Evolutionary conservation across 2,797 vertebrate species (phyloP).

Genomic region (Silurus lanzhouensis): DNA sequence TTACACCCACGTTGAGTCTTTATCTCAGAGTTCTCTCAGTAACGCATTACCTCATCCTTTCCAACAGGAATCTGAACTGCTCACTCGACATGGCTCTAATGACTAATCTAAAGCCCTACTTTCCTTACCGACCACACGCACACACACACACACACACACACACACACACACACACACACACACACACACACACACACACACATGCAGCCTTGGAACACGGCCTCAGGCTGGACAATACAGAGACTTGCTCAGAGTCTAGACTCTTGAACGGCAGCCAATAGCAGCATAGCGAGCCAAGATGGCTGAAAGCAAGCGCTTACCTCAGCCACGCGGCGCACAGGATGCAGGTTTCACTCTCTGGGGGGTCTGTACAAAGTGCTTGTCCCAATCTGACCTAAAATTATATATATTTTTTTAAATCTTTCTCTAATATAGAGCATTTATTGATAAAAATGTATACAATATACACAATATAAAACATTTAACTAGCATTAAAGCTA

Average conservation of each 20-base stretch:
- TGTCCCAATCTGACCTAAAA: conserved; percentile 31
- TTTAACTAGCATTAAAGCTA: not conserved
- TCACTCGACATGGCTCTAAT: conserved; percentile 28
- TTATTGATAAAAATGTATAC: not conserved
- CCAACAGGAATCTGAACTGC: conserved; percentile 11
- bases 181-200: conserved; percentile 32
- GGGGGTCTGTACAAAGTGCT: conserved; percentile 1
- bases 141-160: conserved; percentile 22
- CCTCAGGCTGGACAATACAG: conserved; percentile 23
- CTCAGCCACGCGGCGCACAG: conserved; percentile 23
- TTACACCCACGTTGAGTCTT: conserved; percentile 10
- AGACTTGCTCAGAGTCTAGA: conserved; percentile 20
- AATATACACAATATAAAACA: not conserved
- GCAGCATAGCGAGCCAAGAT: conserved; percentile 32
- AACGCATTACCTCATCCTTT: conserved; percentile 25
- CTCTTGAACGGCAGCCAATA: conserved; percentile 50
- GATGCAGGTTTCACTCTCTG: conserved; percentile 24
- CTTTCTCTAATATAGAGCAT: not conserved
- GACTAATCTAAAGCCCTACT: conserved; percentile 12
- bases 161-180: conserved; percentile 24
- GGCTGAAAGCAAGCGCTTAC: conserved; percentile 23
- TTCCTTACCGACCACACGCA: conserved; percentile 8
- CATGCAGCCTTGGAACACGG: conserved; percentile 32
- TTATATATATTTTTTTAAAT: not conserved
- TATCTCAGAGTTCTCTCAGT: conserved; percentile 16